A percentile compares a stretch with the other conserved stretches of the same genome.
phyloP scores from a whole-genome alignment of 2,113 vertebrate genomes.

The Passer domesticus region DNA sequence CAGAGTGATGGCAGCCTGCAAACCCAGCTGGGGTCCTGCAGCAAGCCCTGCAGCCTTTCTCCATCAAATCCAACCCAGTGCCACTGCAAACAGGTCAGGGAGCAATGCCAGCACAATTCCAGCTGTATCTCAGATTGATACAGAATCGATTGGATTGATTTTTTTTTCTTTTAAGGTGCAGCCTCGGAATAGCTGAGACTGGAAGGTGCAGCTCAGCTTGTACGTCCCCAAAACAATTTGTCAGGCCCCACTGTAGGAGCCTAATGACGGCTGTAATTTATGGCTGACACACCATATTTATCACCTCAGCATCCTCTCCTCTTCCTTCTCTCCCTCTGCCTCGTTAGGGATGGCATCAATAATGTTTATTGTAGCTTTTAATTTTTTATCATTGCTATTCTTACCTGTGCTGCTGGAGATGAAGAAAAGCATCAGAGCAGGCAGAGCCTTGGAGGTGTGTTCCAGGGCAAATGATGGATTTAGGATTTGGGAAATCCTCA shows the following conservation, averaged over 20 bases:
- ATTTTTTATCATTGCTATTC: conserved; percentile 64
- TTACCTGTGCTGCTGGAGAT: conserved; percentile 50
- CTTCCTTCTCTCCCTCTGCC: conserved; percentile 26
- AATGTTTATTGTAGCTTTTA: conserved; percentile 73
- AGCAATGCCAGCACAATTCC: not conserved
- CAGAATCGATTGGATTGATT: not conserved
- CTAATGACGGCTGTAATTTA: conserved; percentile 66
- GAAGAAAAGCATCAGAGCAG: conserved; percentile 6
- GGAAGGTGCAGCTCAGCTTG: conserved; percentile 19
- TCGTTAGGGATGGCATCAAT: conserved; percentile 66
- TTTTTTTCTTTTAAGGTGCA: not conserved
- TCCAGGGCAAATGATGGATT: not conserved
- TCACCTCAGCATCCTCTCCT: conserved; percentile 22
- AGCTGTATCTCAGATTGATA: not conserved
- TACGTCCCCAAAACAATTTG: conserved; percentile 47
- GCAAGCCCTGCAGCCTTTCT: not conserved
- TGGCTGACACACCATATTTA: conserved; percentile 49
- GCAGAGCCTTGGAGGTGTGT: not conserved
- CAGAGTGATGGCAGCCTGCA: not conserved
- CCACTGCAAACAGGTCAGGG: not conserved
- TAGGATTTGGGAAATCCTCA: not conserved
- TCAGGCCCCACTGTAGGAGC: conserved; percentile 35
- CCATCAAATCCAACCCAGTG: not conserved
- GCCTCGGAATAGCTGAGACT: not conserved
- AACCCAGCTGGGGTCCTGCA: not conserved